Base-by-base conservation (phyloP, 2,797 vertebrate species). In the Parauchenoglanis ngamensis region DNA sequence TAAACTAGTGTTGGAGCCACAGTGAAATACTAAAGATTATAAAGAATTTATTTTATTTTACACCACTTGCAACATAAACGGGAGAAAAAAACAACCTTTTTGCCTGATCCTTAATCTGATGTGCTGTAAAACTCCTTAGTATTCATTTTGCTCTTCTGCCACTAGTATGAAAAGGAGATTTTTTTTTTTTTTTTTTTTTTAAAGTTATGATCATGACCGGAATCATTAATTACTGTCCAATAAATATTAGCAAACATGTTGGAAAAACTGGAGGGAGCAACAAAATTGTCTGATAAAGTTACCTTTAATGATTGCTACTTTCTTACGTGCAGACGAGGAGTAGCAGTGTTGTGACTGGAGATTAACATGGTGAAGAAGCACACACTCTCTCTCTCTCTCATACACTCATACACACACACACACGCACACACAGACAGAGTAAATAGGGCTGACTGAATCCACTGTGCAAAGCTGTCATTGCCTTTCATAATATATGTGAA, bases 281-380 rank as follows among this genome's bases (percentile, higher is more conserved):
- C 87, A 63, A 82, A 78, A 86, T 75, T 25, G 28, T 85, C 79
- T 65, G 79, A 83, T 75, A 10, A 76, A 85, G n/a, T 65, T 83
- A 86, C 68, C 89, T 82, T 85, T 90, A 89, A 87, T 89, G 85
- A 85, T 88, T 61, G 85, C 88, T 90, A 92, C 81, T 88, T 93
- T 90, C 77, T 87, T 87, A 85, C 87, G 81, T 56, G 87, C 83
- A 75, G 83, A 35, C 59, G 63, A 90, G 90, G 86, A 44, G 85
- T 72, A 87, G 84, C 90, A 89, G 78, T 88, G 86, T 68, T 81
- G 80, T 84, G 85, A 88, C 35, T 84, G 82, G 68, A 75, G 85
- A 52, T 84, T 86, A 88, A 83, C 85, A 86, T 88, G 68, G 73
- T 54, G 67, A 85, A 85, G 70, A 82, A 84, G 40, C 40, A 3